Conservation (phyloP, 1,140 invertebrate species). For the Diabrotica virgifera region DNA sequence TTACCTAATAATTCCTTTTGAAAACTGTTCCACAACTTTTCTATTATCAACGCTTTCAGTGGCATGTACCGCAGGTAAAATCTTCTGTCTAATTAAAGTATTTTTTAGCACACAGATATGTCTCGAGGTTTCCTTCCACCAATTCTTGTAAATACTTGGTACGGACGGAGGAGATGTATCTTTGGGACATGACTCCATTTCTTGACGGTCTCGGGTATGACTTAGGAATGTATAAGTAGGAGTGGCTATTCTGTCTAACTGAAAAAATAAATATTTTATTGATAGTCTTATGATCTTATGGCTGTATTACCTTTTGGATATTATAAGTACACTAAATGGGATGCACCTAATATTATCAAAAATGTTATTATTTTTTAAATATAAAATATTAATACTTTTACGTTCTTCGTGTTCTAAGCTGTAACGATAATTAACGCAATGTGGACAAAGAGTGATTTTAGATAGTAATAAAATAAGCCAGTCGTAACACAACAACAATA, state of each 20-base stretch:
- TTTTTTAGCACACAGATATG: slow-evolving; percentile 36
- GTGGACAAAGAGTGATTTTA: too few species aligned
- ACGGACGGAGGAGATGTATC: slow-evolving; percentile 1
- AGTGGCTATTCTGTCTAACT: slow-evolving; percentile 52
- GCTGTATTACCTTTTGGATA: slow-evolving; percentile 12
- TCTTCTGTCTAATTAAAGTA: slow-evolving; percentile 40
- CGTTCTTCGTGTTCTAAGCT: too few species aligned
- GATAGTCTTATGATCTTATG: neutral
- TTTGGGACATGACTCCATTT: slow-evolving; percentile 26
- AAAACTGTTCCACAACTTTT: neutral
- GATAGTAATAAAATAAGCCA: too few species aligned
- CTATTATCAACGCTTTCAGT: slow-evolving; percentile 13
- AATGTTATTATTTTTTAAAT: too few species aligned
- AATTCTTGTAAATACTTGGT: slow-evolving; percentile 30
- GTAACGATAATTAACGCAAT: too few species aligned
- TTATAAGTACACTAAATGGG: too few species aligned
- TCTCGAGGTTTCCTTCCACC: slow-evolving; percentile 45
- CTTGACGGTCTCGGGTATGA: slow-evolving; percentile 28
- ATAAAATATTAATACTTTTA: too few species aligned
- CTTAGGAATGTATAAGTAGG: slow-evolving; percentile 53
- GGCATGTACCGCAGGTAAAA: slow-evolving; percentile 21
- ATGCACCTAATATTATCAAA: too few species aligned
- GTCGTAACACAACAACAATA: too few species aligned
- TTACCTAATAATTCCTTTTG: slow-evolving; percentile 7
- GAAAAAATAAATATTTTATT: slow-evolving; percentile 22